These are phyloP conservation scores for Drosophila repleta DNA, from an alignment of 1,140 invertebrate species.

Conservation along the genomic window DNA sequence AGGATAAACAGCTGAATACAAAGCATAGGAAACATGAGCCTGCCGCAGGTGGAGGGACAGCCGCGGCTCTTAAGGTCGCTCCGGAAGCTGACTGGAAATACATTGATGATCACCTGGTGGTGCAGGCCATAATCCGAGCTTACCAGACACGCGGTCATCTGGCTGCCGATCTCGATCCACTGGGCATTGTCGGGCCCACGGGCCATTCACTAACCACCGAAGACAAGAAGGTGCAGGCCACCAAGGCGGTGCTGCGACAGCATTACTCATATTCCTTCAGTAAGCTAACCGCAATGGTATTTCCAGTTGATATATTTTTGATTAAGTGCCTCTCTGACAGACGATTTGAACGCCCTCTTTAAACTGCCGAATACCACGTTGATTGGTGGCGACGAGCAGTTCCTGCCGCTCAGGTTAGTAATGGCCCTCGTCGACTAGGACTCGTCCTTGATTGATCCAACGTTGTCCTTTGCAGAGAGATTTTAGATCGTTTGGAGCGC, in stretches of 20 bases:
- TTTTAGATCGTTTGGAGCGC: conserved; percentile 90
- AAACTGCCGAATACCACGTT: conserved; percentile 62
- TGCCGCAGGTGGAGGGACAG: neutral
- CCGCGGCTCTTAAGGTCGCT: neutral
- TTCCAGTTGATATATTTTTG: neutral
- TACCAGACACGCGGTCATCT: conserved; percentile 98
- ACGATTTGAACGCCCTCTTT: conserved; percentile 65
- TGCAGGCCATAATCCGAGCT: conserved; percentile 98
- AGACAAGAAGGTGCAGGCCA: conserved; percentile 84
- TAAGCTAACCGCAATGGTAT: conserved; percentile 21
- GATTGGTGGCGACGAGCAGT: conserved; percentile 65
- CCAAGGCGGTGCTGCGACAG: conserved; percentile 66
- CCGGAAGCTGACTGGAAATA: conserved; percentile 89
- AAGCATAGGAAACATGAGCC: neutral
- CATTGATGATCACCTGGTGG: conserved; percentile 98
- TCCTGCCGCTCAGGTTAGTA: conserved; percentile 56
- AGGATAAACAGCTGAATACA: neutral
- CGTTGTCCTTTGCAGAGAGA: conserved; percentile 86
- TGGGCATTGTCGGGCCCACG: conserved; percentile 87
- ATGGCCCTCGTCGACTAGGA: too few species aligned
- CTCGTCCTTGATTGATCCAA: too few species aligned
- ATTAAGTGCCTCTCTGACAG: conserved; percentile 10
- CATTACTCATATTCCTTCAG: conserved; percentile 64
- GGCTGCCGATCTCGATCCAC: conserved; percentile 96
- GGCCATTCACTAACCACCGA: conserved; percentile 20